Conservation (phyloP, 2,797 vertebrate species). For the Amphiprion clarkii region DNA sequence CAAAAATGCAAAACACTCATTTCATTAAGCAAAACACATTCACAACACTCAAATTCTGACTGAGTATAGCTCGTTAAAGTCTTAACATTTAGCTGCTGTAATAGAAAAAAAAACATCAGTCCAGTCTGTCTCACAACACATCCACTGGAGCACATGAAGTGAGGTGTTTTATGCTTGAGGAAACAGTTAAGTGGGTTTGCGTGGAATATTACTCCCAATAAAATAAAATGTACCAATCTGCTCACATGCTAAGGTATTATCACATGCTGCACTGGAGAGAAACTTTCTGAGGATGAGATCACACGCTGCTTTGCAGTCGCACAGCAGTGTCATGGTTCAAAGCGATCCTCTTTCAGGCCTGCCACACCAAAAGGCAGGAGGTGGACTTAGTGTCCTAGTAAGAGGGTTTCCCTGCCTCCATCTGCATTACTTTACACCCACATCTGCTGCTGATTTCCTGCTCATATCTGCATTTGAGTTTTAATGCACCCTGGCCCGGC, state of each 20-base stretch:
- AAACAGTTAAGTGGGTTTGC: neutral
- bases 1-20: neutral
- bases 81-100: neutral
- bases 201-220: constrained; percentile 7
- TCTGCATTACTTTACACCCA: constrained; percentile 63
- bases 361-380: constrained; percentile 36
- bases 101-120: neutral
- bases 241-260: neutral
- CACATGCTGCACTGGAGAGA: constrained; percentile 10
- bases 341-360: constrained; percentile 34
- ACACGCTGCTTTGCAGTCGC: constrained; percentile 19
- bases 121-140: neutral
- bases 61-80: constrained; percentile 2
- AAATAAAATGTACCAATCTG: neutral
- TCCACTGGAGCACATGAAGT: neutral
- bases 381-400: constrained; percentile 46
- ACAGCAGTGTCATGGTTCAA: constrained; percentile 35
- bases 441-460: constrained; percentile 83
- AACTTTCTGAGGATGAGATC: constrained; percentile 29
- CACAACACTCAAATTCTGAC: neutral
- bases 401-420: constrained; percentile 51
- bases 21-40: constrained; percentile 6
- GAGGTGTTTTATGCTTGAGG: constrained; percentile 1
- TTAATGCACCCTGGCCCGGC: constrained; percentile 49
- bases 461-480: constrained; percentile 66